Base-by-base conservation (phyloP, 2,797 vertebrate genomes). In the Myotis findleyi region DNA sequence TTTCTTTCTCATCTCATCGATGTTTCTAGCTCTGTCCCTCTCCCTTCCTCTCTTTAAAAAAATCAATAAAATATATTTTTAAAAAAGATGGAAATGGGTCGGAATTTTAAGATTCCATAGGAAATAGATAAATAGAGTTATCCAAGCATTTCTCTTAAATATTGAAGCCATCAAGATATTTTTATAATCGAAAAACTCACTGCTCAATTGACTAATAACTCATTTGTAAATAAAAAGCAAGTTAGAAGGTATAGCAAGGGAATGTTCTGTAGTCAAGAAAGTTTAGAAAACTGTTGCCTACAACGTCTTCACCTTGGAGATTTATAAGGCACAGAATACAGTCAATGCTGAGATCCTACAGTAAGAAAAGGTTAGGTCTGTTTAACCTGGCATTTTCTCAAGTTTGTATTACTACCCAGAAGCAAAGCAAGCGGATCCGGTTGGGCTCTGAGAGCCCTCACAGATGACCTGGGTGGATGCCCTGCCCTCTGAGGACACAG, bases 141-240 rank as follows among this genome's bases (percentile, higher is more conserved):
- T 64, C 83, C 47, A 62, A 76, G 75, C 9, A 83, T 53, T 57
- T 80, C 21, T 38, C 66, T 92, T 69, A 93, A 94, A 80, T 64
- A 75, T 27, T 41, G 87, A 83, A 59, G 30, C 20, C 69, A 73
- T 6, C 36, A 71, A 85, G 18, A 75, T 7, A 72, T 53, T 62
- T 86, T 33, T 73, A 7, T 90, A 85, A 89, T 11, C 38, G 41
- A 57, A 90, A 96, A 91, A 25, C 4, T 10, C 14, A 90, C 18
- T 33, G 9, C 16, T 95, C 20, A 7, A 27, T n/a, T 20, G 27
- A 66, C 72, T 88, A 84, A 77, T 27, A 90, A 79, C 57, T 62
- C 16, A 53, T 16, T 51, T 77, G 25, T 47, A 82, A 92, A 33
- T 64, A 51, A 69, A 82, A 90, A 66, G 6, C 33, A 88, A 85